Evolutionary conservation across 2,888 invertebrate species (phyloP).

Genomic region (Himalopsyche tibetana): DNA sequence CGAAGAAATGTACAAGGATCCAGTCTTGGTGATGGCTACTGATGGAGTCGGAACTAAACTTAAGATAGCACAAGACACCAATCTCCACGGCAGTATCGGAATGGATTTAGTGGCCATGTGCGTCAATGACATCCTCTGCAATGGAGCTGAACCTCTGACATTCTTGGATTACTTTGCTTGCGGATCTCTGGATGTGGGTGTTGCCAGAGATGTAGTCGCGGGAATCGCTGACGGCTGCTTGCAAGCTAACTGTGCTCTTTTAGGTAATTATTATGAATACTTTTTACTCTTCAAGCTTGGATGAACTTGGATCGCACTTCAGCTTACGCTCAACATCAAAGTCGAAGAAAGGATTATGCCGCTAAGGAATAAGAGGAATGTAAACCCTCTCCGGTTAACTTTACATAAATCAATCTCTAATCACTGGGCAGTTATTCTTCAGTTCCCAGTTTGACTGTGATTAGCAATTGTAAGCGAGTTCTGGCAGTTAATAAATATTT

Average conservation of each 20-base stretch:
- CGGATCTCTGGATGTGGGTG: constrained; percentile 84
- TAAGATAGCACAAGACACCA: constrained; percentile 89
- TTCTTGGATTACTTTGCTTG: constrained; percentile 98
- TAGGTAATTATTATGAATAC: constrained; percentile 79
- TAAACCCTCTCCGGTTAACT: too few species aligned
- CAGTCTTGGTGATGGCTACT: constrained; percentile 94
- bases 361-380: too few species aligned
- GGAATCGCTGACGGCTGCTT: constrained; percentile 92
- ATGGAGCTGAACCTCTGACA: constrained; percentile 96
- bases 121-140: constrained; percentile 97
- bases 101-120: constrained; percentile 99
- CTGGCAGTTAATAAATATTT: too few species aligned
- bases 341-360: too few species aligned
- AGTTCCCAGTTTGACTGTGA: too few species aligned
- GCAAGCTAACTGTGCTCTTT: constrained; percentile 88
- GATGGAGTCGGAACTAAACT: constrained; percentile 99
- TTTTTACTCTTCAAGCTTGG: constrained; percentile 4
- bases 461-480: too few species aligned
- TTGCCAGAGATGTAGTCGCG: constrained; percentile 83
- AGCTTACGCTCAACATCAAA: too few species aligned
- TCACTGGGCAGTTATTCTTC: too few species aligned
- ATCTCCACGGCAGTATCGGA: constrained; percentile 89
- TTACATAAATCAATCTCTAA: too few species aligned
- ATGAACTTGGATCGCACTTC: not conserved
- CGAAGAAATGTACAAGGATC: constrained; percentile 80